phyloP scores from a whole-genome alignment of 2,888 invertebrate species.

The Rhagium mordax region DNA sequence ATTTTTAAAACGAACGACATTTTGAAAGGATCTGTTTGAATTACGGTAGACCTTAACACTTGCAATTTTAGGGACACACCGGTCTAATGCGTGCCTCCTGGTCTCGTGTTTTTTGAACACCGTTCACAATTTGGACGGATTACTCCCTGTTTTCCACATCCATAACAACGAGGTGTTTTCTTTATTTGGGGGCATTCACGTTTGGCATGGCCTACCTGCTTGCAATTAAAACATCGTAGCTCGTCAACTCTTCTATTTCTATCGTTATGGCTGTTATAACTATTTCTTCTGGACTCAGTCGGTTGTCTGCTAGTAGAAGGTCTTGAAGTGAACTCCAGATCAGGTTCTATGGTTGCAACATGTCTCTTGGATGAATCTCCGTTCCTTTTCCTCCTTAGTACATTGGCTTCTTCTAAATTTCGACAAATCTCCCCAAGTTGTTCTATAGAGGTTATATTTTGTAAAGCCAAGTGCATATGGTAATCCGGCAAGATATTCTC shows the following conservation, averaged over 20 bases:
- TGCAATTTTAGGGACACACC: neutral
- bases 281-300: no score
- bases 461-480: no score
- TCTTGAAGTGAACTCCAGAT: neutral
- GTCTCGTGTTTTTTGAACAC: constrained; percentile 5
- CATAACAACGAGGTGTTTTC: neutral
- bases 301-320: neutral
- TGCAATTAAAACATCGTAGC: neutral
- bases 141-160: constrained; percentile 12
- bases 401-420: no score
- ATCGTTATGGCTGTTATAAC: no score
- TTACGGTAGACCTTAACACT: neutral
- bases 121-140: constrained; percentile 10
- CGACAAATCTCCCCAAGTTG: no score
- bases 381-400: neutral
- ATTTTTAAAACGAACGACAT: no score
- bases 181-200: neutral
- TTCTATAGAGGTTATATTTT: no score
- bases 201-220: neutral
- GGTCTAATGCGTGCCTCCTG: neutral
- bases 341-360: neutral
- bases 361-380: neutral
- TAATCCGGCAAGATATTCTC: no score
- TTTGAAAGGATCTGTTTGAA: no score
- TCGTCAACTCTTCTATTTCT: neutral